phyloP scores from a whole-genome alignment of 2,888 invertebrate species.

The Arctia plantaginis region DNA sequence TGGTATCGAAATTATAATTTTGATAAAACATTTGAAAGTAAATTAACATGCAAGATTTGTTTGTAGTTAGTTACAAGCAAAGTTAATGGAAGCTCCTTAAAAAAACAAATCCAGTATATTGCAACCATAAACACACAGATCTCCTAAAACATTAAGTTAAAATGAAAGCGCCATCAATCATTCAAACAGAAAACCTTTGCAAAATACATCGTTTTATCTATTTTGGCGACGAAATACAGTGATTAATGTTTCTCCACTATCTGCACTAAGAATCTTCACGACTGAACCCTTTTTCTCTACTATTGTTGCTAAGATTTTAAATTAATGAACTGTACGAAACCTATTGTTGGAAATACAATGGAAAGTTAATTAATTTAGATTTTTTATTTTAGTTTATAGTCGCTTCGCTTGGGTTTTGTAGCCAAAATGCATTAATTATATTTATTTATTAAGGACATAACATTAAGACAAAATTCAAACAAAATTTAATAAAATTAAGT shows the following conservation, averaged over 20 bases:
- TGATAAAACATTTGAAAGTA: too few species aligned
- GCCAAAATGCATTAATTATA: background rate
- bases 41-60: too few species aligned
- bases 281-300: slow-evolving; percentile 38
- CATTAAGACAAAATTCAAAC: background rate
- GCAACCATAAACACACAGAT: background rate
- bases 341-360: slow-evolving; percentile 62
- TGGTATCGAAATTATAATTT: too few species aligned
- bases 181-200: slow-evolving; percentile 38
- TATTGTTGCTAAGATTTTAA: slow-evolving; percentile 67
- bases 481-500: background rate
- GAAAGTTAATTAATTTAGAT: slow-evolving; percentile 55
- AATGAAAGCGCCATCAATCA: slow-evolving; percentile 40
- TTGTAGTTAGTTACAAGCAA: too few species aligned
- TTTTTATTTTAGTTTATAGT: slow-evolving; percentile 21
- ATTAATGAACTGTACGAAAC: slow-evolving; percentile 63
- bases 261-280: slow-evolving; percentile 40
- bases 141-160: slow-evolving; percentile 27
- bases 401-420: background rate
- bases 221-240: slow-evolving; percentile 33
- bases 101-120: background rate
- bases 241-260: slow-evolving; percentile 46
- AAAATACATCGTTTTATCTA: slow-evolving; percentile 44
- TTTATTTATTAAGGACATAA: background rate
- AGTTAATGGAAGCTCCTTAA: background rate